Evolutionary conservation across 2,113 vertebrate species (phyloP).

Genomic region (Potamarius usumacintae): DNA sequence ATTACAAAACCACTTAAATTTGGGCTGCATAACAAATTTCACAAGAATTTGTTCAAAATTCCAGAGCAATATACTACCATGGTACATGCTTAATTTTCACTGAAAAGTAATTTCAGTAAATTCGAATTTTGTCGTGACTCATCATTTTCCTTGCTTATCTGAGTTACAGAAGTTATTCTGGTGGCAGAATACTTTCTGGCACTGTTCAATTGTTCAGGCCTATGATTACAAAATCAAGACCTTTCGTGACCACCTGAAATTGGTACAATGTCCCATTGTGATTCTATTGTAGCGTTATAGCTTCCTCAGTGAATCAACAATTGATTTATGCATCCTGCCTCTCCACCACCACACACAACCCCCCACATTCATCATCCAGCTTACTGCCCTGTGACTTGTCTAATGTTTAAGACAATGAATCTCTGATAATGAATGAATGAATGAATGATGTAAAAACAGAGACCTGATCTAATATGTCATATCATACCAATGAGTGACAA

Average conservation of each 20-base stretch:
- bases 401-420: constrained; percentile 54
- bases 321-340: constrained; percentile 70
- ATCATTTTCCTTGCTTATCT: background rate
- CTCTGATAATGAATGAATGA: constrained; percentile 10
- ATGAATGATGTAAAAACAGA: background rate
- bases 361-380: constrained; percentile 64
- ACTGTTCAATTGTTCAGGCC: background rate
- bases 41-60: background rate
- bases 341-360: constrained; percentile 18
- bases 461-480: constrained; percentile 11
- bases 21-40: background rate
- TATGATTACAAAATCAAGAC: constrained; percentile 16
- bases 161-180: background rate
- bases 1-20: background rate
- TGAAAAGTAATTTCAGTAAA: background rate
- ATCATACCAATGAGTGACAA: constrained; percentile 6
- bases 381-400: constrained; percentile 32
- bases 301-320: constrained; percentile 74
- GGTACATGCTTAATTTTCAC: background rate
- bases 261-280: constrained; percentile 68
- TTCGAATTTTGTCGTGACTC: background rate
- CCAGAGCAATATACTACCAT: background rate
- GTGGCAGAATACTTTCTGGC: background rate
- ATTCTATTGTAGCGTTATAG: constrained; percentile 67
- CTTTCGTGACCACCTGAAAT: constrained; percentile 44